Evolutionary conservation across 2,888 invertebrate species (phyloP), one percentile per base, ranked within the genome.

Genomic region (Allygus modestus): DNA sequence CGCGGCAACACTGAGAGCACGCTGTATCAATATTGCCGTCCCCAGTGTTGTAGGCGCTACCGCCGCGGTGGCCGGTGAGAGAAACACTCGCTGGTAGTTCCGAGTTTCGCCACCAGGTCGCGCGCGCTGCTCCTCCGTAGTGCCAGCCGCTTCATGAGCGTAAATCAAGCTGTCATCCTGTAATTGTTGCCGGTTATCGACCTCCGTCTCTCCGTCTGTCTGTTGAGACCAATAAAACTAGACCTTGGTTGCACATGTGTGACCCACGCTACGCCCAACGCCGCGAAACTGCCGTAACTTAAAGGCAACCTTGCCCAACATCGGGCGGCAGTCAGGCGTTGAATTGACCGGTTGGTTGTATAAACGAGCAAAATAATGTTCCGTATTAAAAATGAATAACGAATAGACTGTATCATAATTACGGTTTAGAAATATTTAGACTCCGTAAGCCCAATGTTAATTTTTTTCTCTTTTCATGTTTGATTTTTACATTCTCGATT

Each of bases 151-250:
- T 23, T 28, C 26, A 61, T 11, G 69, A 69, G 69, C 17, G 69
- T 69, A 69, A 69, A 69, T 69, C 69, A 69, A 69, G 31, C 69
- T 31, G 69, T 69, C 69, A 37, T 73, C 41, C 73, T 17, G 43
- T 73, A 73, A 73, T 73, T 73, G 73, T 73, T 73, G 43, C 26
- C 73, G 73, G 73, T 73, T 73, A 43, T 73, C 73, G 73, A 73
- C 73, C 73, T 23, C 58, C 20, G 23, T 7, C n/a, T n/a, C n/a
- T 7, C 37, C 9, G 37, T 58, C 58, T 58, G 58, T 58, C 23
- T 23, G 33, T 43, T n/a, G n/a, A 69, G 33, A 73, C 73, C 43
- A 73, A 43, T 73, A 71, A 71, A 71, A 71, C 71, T 37, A 23
- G 73, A 73, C 43, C 43, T 73, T 73, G 71, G 73, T 43, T 73